These are phyloP conservation scores for Drosophila kikkawai DNA, from an alignment of 1,140 invertebrate genomes.

Conservation along the genomic window DNA sequence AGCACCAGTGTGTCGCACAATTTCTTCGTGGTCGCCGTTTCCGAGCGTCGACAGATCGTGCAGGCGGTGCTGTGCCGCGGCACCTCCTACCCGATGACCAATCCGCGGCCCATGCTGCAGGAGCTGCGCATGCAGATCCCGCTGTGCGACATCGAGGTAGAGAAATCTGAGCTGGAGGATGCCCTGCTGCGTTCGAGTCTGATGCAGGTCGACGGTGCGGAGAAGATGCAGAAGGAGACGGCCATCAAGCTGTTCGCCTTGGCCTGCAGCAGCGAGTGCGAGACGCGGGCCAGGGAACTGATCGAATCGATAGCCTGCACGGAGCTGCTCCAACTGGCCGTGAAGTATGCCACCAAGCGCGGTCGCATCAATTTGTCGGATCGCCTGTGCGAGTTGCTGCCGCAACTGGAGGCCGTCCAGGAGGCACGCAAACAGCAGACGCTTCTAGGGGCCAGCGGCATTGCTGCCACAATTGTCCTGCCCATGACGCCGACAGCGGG, in stretches of 20 bases:
- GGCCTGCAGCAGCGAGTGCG: slow-evolving; percentile 92
- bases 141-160: slow-evolving; percentile 92
- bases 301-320: slow-evolving; percentile 92
- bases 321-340: slow-evolving; percentile 92
- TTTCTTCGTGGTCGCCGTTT: slow-evolving; percentile 92
- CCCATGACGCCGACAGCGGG: slow-evolving; percentile 41
- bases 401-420: slow-evolving; percentile 78
- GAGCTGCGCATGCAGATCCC: slow-evolving; percentile 91
- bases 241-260: slow-evolving; percentile 94
- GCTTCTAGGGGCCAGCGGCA: slow-evolving; percentile 58
- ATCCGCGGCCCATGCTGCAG: slow-evolving; percentile 92
- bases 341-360: slow-evolving; percentile 93
- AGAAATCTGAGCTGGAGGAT: slow-evolving; percentile 87
- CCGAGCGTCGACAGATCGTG: slow-evolving; percentile 91
- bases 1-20: slow-evolving; percentile 91
- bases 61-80: slow-evolving; percentile 95
- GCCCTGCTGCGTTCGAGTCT: slow-evolving; percentile 88
- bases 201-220: slow-evolving; percentile 87
- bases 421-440: slow-evolving; percentile 71
- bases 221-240: slow-evolving; percentile 88
- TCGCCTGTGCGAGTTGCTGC: slow-evolving; percentile 86
- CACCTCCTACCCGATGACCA: slow-evolving; percentile 92
- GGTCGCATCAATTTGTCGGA: slow-evolving; percentile 92
- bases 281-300: slow-evolving; percentile 94
- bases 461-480: slow-evolving; percentile 67